phyloP scores from a whole-genome alignment of 2,113 vertebrate species.

The Tragelaphus buxtoni region DNA sequence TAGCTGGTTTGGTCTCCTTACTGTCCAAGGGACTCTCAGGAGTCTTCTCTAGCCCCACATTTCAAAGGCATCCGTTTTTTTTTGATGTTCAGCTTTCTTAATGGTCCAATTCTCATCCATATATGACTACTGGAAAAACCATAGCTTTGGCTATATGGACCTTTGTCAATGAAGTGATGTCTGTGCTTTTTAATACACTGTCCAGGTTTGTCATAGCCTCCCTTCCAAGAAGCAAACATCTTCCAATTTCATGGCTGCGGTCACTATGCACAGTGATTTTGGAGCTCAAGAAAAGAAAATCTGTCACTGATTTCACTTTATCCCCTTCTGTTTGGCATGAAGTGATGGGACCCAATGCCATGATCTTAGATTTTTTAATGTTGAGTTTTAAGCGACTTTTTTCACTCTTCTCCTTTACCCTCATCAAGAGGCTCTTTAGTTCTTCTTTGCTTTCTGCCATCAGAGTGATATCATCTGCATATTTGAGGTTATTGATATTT shows the following conservation, averaged over 20 bases:
- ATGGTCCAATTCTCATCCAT: not conserved
- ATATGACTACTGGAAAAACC: not conserved
- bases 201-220: not conserved
- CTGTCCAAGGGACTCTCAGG: not conserved
- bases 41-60: not conserved
- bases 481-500: not conserved
- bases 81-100: not conserved
- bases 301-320: not conserved
- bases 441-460: not conserved
- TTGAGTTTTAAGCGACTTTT: not conserved
- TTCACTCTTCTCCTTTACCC: not conserved
- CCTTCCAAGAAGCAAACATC: not conserved
- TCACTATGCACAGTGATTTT: not conserved
- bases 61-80: not conserved
- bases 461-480: not conserved
- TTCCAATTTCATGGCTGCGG: not conserved
- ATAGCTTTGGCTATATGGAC: not conserved
- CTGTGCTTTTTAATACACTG: not conserved
- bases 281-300: not conserved
- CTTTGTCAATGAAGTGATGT: not conserved
- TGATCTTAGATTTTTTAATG: not conserved
- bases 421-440: not conserved
- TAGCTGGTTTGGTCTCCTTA: not conserved
- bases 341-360: not conserved
- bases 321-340: not conserved